phyloP scores from a whole-genome alignment of 2,888 invertebrate genomes.

The Andrena trimmerana region DNA sequence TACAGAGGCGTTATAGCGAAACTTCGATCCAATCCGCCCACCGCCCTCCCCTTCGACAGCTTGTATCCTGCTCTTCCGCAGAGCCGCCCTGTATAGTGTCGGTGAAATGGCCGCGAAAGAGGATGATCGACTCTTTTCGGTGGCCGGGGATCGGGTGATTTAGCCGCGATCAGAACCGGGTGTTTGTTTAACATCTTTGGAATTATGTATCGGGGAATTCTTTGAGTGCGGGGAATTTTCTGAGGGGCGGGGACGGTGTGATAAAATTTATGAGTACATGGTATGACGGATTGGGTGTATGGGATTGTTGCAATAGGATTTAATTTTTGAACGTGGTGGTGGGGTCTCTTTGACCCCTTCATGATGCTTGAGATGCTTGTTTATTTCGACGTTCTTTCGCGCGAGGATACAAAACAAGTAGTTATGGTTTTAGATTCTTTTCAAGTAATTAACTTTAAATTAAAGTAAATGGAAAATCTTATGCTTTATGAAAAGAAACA shows the following conservation, averaged over 20 bases:
- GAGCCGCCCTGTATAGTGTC: not conserved
- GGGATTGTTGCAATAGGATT: too few relatives aligned
- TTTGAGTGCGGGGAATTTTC: constrained; percentile 7
- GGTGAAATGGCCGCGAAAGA: constrained; percentile 13
- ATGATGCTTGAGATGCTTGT: too few relatives aligned
- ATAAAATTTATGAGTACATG: constrained; percentile 10
- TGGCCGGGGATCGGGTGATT: constrained; percentile 22
- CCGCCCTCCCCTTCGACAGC: not conserved
- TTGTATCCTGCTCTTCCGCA: constrained; percentile 7
- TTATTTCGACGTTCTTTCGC: too few relatives aligned
- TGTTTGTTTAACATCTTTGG: not conserved
- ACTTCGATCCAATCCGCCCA: constrained; percentile 30
- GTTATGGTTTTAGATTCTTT: too few relatives aligned
- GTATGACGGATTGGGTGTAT: not conserved
- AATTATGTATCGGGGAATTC: constrained; percentile 3
- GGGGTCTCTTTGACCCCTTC: too few relatives aligned
- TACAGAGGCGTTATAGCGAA: constrained; percentile 19
- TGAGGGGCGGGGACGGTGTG: not conserved
- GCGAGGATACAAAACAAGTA: too few relatives aligned
- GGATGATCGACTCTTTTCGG: constrained; percentile 29
- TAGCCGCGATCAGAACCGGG: constrained; percentile 11
- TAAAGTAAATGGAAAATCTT: too few relatives aligned
- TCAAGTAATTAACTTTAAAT: too few relatives aligned
- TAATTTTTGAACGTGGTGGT: too few relatives aligned
- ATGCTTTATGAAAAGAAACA: too few relatives aligned